Base-by-base conservation (phyloP, 2,888 invertebrate species). In the Neoaliturus tenellus region DNA sequence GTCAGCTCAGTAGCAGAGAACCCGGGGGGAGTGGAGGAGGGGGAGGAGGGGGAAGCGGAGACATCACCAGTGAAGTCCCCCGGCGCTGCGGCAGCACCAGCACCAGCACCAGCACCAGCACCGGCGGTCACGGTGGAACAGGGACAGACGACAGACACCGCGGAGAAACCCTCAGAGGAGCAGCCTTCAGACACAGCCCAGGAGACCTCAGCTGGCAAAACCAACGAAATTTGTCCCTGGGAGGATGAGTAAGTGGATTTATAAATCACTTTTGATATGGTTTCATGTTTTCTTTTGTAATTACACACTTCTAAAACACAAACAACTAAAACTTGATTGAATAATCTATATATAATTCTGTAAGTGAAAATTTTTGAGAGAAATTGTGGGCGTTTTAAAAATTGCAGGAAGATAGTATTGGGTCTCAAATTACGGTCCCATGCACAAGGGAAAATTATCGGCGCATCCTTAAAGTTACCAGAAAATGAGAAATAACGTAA, bases 231-330 rank as follows among this genome's bases (percentile, higher is more conserved):
- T 90, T 98, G 97, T 92, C 97, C 97, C 84, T 98, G 98, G 97
- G 97, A 97, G 93, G 97, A 97, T 92, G 97, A 97, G 97, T 97
- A 93, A 96, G 97, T 96, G 12, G 31, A 12, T 44, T 14, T 44
- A 3, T 44, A n/a, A n/a, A n/a, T n/a, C n/a, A n/a, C n/a, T n/a
- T n/a, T n/a, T n/a, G n/a, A n/a, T n/a, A n/a, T n/a, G n/a, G n/a
- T n/a, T n/a, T n/a, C n/a, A n/a, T n/a, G n/a, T n/a, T n/a, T n/a
- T n/a, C n/a, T n/a, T n/a, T n/a, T n/a, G n/a, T n/a, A n/a, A n/a
- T n/a, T n/a, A n/a, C n/a, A n/a, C n/a, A n/a, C n/a, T n/a, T n/a
- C n/a, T n/a, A n/a, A n/a, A n/a, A n/a, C n/a, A n/a, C n/a, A n/a
- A n/a, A n/a, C n/a, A n/a, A n/a, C n/a, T n/a, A n/a, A n/a, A n/a